Percentiles rank a stretch among this genome's conserved stretches.
Evolutionary conservation across 1,140 invertebrate genomes (phyloP).

Genomic region (Tyrophagus putrescentiae): DNA sequence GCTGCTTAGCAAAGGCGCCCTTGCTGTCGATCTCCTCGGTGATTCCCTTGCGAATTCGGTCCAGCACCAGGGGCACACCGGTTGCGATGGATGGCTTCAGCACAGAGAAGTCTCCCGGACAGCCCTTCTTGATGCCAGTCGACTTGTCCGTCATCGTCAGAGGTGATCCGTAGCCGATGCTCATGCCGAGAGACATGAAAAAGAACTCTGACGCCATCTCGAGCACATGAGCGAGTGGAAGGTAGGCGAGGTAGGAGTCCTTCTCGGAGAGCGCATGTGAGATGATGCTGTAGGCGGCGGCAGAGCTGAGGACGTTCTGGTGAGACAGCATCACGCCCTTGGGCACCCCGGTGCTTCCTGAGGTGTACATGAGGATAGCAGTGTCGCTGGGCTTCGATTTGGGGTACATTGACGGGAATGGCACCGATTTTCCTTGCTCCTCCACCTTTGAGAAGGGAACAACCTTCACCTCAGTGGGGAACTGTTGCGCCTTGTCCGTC

Average conservation of each 20-base stretch:
- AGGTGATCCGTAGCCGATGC: constrained; percentile 89
- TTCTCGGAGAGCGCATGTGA: constrained; percentile 40
- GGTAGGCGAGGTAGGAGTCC: constrained; percentile 82
- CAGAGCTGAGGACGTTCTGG: constrained; percentile 69
- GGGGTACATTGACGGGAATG: neutral
- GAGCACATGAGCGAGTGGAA: constrained; percentile 92
- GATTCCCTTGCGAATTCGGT: constrained; percentile 34
- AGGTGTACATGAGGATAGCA: constrained; percentile 91
- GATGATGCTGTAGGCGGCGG: constrained; percentile 70
- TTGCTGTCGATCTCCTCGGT: constrained; percentile 31
- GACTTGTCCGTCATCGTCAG: constrained; percentile 84
- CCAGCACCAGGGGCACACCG: constrained; percentile 56
- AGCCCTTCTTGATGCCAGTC: constrained; percentile 81
- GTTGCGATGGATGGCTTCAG: constrained; percentile 84
- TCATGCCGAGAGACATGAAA: constrained; percentile 53
- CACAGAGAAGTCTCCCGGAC: constrained; percentile 64
- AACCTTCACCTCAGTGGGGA: constrained; percentile 1
- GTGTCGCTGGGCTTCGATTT: constrained; percentile 43
- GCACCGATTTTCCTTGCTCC: constrained; percentile 9
- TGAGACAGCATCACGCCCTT: constrained; percentile 61
- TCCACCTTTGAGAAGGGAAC: constrained; percentile 16
- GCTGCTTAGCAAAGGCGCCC: constrained; percentile 29
- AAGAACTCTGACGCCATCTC: constrained; percentile 57
- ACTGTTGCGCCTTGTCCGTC: neutral
- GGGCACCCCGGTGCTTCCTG: constrained; percentile 77